Evolutionary conservation across 1,140 invertebrate species (phyloP), one percentile per base, ranked within the genome.

Genomic region (Homarus americanus): DNA sequence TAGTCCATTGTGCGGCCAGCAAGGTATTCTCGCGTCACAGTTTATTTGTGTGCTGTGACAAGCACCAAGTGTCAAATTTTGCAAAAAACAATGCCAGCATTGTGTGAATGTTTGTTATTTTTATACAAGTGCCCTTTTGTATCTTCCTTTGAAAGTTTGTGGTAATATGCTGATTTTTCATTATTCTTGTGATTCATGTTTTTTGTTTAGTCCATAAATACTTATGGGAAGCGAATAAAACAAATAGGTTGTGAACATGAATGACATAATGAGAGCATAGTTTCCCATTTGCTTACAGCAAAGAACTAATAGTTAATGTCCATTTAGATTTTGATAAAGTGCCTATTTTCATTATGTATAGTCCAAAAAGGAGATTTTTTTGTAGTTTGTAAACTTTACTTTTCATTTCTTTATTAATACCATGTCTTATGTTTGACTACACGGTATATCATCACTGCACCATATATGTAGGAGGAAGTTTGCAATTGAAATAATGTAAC

Each of bases 81-180:
- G 53, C 79, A 69, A 76, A 82, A 83, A 76, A 83, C 80, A 83
- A 84, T 90, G 88, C 80, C 88, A 90, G 73, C 73, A 63, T 83
- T 90, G 88, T 90, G 82, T 90, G 80, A 90, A 90, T 90, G 88
- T 90, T 83, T 90, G 88, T 90, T 90, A 90, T 90, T 90, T 90
- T 90, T 90, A 90, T 90, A 90, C 88, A 84, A 75, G 73, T 76
- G 73, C 28, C 41, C 41, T 87, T 87, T 87, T 87, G 73, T 87
- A 87, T 87, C 73, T 78, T 87, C 38, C 34, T 87, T 87, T 87
- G 20, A 38, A 78, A 78, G 44, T 87, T 44, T 20, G 53, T 84
- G 53, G 53, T 40, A 66, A 84, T 38, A 80, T 44, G 15, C 20
- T n/a, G 5, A 36, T 49, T 80, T 44, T 38, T 49, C 40, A 28